These are phyloP conservation scores for Crocidura indochinensis DNA, from an alignment of 2,797 vertebrate genomes.

Conservation along the genomic window DNA sequence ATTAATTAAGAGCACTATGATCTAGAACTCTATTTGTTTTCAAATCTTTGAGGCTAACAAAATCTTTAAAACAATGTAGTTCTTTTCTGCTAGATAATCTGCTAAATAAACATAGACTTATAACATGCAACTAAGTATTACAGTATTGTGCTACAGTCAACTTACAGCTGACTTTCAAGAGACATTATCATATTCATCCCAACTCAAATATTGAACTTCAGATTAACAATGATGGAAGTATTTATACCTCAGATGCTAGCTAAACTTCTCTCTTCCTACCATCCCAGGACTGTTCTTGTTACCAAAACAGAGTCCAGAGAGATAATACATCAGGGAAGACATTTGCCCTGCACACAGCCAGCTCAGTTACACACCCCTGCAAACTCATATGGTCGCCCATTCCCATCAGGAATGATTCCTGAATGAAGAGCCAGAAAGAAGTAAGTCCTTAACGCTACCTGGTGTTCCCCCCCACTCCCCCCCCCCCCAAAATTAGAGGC, in stretches of 20 bases:
- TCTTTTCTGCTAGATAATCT: slow-evolving; percentile 39
- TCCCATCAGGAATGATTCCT: too few relatives aligned
- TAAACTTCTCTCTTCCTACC: background rate
- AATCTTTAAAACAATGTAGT: background rate
- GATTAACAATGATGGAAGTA: background rate
- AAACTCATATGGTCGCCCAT: too few relatives aligned
- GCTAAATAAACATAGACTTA: slow-evolving; percentile 38
- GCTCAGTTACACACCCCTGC: too few relatives aligned
- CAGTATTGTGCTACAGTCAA: background rate
- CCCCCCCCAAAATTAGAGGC: background rate
- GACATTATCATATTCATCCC: background rate
- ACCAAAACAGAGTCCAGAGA: too few relatives aligned
- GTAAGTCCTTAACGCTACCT: too few relatives aligned
- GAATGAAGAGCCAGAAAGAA: too few relatives aligned
- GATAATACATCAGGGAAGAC: too few relatives aligned
- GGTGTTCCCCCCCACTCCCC: too few relatives aligned
- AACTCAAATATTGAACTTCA: background rate
- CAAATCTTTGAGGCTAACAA: slow-evolving; percentile 48
- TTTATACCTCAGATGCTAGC: background rate
- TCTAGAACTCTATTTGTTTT: background rate
- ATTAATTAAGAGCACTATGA: slow-evolving; percentile 29
- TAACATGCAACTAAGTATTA: background rate
- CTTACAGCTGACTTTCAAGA: background rate
- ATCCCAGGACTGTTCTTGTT: background rate
- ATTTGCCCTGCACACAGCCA: too few relatives aligned